Evolutionary conservation across 2,113 vertebrate species (phyloP), one percentile per base, ranked within the genome.

Genomic region (Numida meleagris): DNA sequence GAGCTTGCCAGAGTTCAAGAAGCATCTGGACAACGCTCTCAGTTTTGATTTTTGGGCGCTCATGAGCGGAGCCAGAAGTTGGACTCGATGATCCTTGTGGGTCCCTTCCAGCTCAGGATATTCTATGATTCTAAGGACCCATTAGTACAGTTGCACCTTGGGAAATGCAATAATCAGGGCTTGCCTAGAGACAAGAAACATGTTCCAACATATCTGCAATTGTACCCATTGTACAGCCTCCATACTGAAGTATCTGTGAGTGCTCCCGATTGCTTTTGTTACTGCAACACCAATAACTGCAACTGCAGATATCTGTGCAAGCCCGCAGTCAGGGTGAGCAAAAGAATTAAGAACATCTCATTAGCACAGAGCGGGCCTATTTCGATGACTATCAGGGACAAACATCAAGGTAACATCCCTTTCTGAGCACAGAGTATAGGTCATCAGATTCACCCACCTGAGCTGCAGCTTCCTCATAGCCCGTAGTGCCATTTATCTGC

Each of bases 381-480:
- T 10, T 65, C 40, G 42, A 24, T 20, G 31, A 1, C 0, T 12
- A 62, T 36, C 51, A 50, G 36, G 42, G 51, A 45, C 40, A 50
- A 48, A 51, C 0, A 7, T 17, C 55, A 29, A 70, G 24, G 21
- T 53, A 86, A 63, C 14, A 59, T 2, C 29, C 25, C 63, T 18
- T 70, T 34, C 74, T 29, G 24, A 87, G n/a, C 1, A 3, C 55
- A 8, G 57, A 57, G 25, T 19, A 24, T 0, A 17, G 2, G 10
- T 0, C 2, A 29, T 3, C 23, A 62, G 40, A 53, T 53, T 57
- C 2, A 17, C 95, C 27, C 78, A 99, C 99, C 97, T 99, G 99
- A 79, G 99, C 99, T 31, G 99, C 99, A 58, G 99, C 99, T 97
- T 99, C 99, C 88, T 99, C 99, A 10, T 99, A 99, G 34, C 99